These are phyloP conservation scores for Drosophila atripex DNA, from an alignment of 2,888 invertebrate genomes.

Conservation along the genomic window DNA sequence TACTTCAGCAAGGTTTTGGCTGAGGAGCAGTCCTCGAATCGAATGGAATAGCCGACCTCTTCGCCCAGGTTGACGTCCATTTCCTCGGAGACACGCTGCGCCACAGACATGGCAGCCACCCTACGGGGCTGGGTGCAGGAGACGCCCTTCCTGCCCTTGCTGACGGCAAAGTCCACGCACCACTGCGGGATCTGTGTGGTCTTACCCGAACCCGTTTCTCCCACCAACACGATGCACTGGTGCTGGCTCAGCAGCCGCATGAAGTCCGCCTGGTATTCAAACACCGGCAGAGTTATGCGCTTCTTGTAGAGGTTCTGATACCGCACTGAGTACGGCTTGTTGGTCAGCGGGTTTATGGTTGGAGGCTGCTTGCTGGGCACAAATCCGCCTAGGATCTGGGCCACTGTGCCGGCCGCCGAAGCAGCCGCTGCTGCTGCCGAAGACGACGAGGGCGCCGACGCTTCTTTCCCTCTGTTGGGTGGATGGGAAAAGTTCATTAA, in stretches of 20 bases:
- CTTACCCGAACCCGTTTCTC: slow-evolving; percentile 99
- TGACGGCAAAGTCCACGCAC: slow-evolving; percentile 91
- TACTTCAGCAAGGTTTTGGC: slow-evolving; percentile 97
- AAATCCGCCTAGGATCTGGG: slow-evolving; percentile 73
- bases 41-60: slow-evolving; percentile 98
- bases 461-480: slow-evolving; percentile 53
- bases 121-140: slow-evolving; percentile 98
- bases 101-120: slow-evolving; percentile 99
- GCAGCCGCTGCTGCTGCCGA: slow-evolving; percentile 32
- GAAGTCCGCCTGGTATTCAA: slow-evolving; percentile 98
- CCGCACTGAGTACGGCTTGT: slow-evolving; percentile 92
- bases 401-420: slow-evolving; percentile 54
- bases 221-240: slow-evolving; percentile 98
- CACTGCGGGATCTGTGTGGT: slow-evolving; percentile 99
- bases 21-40: slow-evolving; percentile 99
- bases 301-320: slow-evolving; percentile 96
- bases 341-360: slow-evolving; percentile 91
- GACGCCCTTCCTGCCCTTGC: slow-evolving; percentile 90
- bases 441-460: slow-evolving; percentile 31
- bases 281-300: slow-evolving; percentile 96
- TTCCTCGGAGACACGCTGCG: slow-evolving; percentile 99
- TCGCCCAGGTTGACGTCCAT: slow-evolving; percentile 98
- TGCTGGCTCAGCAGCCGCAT: slow-evolving; percentile 96
- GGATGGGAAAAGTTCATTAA: background rate
- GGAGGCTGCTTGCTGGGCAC: slow-evolving; percentile 81